Percentiles rank a stretch among this genome's conserved stretches.
phyloP scores from a whole-genome alignment of 2,797 vertebrate species.

The Eremophila alpestris region DNA sequence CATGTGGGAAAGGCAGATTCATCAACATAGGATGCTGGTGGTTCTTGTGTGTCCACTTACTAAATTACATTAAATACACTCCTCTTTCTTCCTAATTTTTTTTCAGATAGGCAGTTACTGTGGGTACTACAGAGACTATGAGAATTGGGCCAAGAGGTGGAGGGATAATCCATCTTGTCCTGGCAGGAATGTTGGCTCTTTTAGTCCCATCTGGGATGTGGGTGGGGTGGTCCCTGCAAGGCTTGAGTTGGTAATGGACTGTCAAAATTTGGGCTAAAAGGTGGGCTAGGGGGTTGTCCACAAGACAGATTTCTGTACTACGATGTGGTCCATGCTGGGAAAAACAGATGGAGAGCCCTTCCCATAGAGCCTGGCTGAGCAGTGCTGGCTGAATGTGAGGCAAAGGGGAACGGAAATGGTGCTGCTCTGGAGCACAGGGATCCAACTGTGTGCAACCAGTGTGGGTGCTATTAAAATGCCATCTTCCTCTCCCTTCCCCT shows the following conservation, averaged over 20 bases:
- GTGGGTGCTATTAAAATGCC: conserved; percentile 72
- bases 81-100: neutral
- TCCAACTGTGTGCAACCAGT: conserved; percentile 62
- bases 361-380: neutral
- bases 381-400: neutral
- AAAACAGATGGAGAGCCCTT: neutral
- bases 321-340: neutral
- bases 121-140: neutral
- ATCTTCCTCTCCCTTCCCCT: conserved; percentile 56
- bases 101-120: neutral
- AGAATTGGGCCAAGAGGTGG: neutral
- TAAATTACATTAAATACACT: neutral
- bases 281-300: neutral
- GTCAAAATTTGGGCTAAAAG: neutral
- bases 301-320: neutral
- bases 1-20: conserved; percentile 11
- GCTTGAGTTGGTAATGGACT: neutral
- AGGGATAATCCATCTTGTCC: neutral
- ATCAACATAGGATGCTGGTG: neutral
- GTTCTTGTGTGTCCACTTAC: neutral
- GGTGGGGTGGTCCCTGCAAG: neutral
- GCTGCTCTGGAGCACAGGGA: conserved; percentile 27
- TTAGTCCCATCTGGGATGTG: neutral
- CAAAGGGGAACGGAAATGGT: conserved; percentile 52
- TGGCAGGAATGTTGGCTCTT: neutral